Evolutionary conservation across 2,113 vertebrate genomes (phyloP).

Genomic region (Albula glossodonta): DNA sequence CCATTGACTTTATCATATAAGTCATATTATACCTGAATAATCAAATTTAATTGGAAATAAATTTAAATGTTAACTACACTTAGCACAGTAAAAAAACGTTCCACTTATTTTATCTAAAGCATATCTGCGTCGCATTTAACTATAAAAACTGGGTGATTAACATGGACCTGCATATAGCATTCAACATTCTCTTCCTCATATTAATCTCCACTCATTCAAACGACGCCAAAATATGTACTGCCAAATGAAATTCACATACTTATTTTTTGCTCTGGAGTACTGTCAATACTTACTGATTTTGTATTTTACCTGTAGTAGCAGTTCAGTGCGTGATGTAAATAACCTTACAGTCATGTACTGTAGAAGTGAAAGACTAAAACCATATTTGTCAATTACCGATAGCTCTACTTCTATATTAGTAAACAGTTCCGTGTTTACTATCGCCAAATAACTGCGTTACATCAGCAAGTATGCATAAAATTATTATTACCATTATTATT

Average conservation of each 20-base stretch:
- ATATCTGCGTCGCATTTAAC: too few species aligned
- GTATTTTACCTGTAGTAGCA: not conserved
- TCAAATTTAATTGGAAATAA: constrained; percentile 1
- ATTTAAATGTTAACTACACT: not conserved
- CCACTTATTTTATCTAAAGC: not conserved
- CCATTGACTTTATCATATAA: constrained; percentile 48
- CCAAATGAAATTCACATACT: not conserved
- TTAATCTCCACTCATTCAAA: not conserved
- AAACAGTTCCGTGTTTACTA: too few species aligned
- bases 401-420: not conserved
- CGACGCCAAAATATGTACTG: not conserved
- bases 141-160: not conserved
- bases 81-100: not conserved
- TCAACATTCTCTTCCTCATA: not conserved
- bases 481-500: constrained; percentile 24
- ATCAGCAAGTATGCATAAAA: not conserved
- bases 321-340: not conserved
- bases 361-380: not conserved
- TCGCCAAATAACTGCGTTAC: not conserved
- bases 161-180: not conserved
- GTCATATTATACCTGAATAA: not conserved
- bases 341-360: not conserved
- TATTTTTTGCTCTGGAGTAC: not conserved
- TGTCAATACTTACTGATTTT: not conserved
- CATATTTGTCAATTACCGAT: too few species aligned